Conservation (phyloP, 2,113 vertebrate genomes). For the Alectura lathami region DNA sequence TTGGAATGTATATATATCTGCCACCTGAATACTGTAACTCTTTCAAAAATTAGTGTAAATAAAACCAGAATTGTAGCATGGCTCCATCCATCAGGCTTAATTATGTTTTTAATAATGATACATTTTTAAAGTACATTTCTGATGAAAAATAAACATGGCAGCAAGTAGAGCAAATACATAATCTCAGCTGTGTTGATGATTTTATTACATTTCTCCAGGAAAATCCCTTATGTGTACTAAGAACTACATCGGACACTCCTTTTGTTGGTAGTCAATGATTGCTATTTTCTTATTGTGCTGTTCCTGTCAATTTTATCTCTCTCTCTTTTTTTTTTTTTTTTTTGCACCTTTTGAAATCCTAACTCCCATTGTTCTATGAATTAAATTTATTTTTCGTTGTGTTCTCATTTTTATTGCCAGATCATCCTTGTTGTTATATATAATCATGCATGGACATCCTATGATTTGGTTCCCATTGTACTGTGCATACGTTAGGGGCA, state of each 20-base stretch:
- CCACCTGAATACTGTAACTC: background rate
- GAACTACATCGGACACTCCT: accelerated
- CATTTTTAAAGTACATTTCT: background rate
- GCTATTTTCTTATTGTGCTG: background rate
- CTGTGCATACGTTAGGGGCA: background rate
- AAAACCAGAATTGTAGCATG: background rate
- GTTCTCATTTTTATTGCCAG: background rate
- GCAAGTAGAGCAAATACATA: background rate
- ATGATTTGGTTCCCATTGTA: background rate
- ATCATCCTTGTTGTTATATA: background rate
- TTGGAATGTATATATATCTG: background rate
- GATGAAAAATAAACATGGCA: background rate
- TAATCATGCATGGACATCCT: background rate
- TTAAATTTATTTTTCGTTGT: background rate
- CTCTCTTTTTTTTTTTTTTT: background rate
- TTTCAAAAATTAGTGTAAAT: background rate
- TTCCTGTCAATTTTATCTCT: background rate
- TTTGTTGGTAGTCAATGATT: background rate
- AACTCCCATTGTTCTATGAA: background rate
- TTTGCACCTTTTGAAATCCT: background rate
- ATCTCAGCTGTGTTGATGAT: background rate
- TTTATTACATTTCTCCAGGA: background rate
- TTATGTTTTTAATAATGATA: background rate
- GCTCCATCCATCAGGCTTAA: background rate
- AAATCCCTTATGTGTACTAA: background rate